phyloP scores from a whole-genome alignment of 2,797 vertebrate genomes.

The Rhinichthys osculus region DNA sequence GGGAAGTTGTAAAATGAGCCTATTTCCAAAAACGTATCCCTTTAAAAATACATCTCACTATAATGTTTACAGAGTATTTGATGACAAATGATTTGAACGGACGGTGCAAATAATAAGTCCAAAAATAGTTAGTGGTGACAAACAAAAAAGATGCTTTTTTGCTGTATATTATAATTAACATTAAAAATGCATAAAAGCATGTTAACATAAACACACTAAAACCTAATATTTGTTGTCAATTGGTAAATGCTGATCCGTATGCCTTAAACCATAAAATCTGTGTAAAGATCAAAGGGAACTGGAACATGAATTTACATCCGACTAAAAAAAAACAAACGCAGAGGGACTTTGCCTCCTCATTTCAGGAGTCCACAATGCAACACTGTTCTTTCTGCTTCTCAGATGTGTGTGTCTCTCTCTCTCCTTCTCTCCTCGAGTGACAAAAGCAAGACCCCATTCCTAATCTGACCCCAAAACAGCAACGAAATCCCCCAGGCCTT shows the following conservation, averaged over 20 bases:
- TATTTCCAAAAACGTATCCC: no score
- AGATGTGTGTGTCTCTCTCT: conserved; percentile 43
- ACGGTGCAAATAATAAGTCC: not conserved
- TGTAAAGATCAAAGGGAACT: conserved; percentile 14
- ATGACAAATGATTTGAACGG: not conserved
- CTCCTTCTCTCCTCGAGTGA: conserved; percentile 43
- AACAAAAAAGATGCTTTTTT: not conserved
- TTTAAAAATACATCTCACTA: not conserved
- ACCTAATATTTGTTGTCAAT: not conserved
- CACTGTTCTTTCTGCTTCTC: conserved; percentile 28
- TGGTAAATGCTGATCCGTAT: not conserved
- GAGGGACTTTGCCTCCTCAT: not conserved
- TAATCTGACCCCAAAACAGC: conserved; percentile 59
- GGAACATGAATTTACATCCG: not conserved
- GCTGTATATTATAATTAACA: not conserved
- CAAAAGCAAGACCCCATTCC: conserved; percentile 56
- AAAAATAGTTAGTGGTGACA: no score
- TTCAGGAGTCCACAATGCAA: conserved; percentile 8
- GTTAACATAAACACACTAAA: not conserved
- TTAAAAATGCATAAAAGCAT: not conserved
- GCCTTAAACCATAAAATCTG: not conserved
- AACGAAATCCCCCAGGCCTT: conserved; percentile 44
- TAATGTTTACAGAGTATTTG: not conserved
- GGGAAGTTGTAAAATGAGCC: no score
- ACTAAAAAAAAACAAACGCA: conserved; percentile 58